Percentiles rank a stretch among this genome's conserved stretches.
phyloP scores from a whole-genome alignment of 2,113 vertebrate species.

The Prionailurus viverrinus region DNA sequence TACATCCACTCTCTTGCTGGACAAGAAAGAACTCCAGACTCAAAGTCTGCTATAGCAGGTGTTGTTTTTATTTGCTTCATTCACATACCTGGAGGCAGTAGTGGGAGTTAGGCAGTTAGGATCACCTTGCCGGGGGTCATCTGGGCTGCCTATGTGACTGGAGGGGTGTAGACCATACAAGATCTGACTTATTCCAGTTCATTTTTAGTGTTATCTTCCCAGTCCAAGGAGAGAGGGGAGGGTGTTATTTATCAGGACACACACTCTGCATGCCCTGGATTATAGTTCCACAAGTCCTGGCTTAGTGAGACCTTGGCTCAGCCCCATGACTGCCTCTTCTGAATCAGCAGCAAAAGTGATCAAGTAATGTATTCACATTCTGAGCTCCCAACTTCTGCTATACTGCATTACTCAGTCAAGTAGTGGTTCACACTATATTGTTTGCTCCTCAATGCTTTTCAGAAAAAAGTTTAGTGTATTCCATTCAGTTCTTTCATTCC shows the following conservation, averaged over 20 bases:
- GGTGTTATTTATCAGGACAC: background rate
- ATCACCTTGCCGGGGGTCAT: background rate
- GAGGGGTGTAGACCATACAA: background rate
- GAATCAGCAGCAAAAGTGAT: background rate
- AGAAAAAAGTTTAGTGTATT: background rate
- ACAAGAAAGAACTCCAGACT: too few relatives aligned
- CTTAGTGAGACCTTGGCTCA: background rate
- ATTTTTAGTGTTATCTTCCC: background rate
- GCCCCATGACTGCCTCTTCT: background rate
- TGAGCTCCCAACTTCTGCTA: background rate
- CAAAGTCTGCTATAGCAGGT: too few relatives aligned
- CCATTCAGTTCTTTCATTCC: background rate
- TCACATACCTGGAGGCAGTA: background rate
- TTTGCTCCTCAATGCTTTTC: background rate
- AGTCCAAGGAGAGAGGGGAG: background rate
- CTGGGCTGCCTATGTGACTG: background rate
- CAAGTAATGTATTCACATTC: background rate
- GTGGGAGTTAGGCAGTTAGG: background rate
- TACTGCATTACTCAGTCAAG: background rate
- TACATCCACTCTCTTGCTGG: too few relatives aligned
- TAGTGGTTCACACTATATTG: background rate
- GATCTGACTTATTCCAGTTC: background rate
- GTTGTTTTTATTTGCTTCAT: background rate
- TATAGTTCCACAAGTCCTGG: background rate
- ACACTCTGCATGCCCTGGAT: background rate